Conservation (phyloP, 1,140 invertebrate genomes). For the Bemisia tabaci region DNA sequence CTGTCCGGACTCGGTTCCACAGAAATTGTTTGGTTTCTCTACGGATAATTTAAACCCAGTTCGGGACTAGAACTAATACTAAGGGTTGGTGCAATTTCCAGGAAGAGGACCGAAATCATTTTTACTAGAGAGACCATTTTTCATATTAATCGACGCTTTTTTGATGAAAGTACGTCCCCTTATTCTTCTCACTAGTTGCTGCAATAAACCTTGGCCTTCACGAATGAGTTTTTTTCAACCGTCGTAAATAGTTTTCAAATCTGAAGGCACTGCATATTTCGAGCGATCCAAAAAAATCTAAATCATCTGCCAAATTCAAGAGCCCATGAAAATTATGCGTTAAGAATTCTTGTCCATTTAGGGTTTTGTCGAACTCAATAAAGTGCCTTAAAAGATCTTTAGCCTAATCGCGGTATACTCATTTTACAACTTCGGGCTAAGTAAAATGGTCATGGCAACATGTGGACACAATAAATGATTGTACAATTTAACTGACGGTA, state of each 20-base stretch:
- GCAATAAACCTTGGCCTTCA: slow-evolving; percentile 21
- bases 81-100: no score
- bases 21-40: no score
- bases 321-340: slow-evolving; percentile 25
- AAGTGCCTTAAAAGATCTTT: slow-evolving; percentile 20
- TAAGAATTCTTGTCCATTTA: slow-evolving; percentile 23
- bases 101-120: no score
- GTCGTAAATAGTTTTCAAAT: slow-evolving; percentile 33
- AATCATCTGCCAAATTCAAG: slow-evolving; percentile 32
- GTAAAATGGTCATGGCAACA: slow-evolving; percentile 27
- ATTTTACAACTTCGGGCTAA: slow-evolving; percentile 13
- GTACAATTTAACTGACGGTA: slow-evolving; percentile 25
- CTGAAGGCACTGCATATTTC: slow-evolving; percentile 31
- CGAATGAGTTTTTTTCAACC: slow-evolving; percentile 28
- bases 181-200: slow-evolving; percentile 19
- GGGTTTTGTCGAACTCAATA: slow-evolving; percentile 15
- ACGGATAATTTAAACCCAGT: no score
- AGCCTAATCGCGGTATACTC: no score
- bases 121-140: no score
- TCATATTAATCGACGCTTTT: no score
- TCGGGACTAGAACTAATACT: no score
- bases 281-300: slow-evolving; percentile 27
- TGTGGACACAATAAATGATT: slow-evolving; percentile 30
- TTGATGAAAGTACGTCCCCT: not conserved
- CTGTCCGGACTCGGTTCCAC: no score